Percentiles rank a stretch among this genome's conserved stretches.
Conservation (phyloP, 2,888 invertebrate species). For the Scaptomyza flava region DNA sequence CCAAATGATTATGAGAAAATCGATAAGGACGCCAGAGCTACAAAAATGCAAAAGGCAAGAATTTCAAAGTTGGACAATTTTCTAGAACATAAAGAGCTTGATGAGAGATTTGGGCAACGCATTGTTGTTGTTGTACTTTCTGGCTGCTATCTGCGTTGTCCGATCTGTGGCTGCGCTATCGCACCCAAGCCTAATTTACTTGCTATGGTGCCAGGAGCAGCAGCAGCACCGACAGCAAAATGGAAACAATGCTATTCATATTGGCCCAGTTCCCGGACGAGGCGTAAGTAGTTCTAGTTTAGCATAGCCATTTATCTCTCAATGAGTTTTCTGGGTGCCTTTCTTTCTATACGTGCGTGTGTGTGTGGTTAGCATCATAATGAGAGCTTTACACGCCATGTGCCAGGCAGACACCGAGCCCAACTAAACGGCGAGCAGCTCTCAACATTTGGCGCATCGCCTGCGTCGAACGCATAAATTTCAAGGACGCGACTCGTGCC, state of each 20-base stretch:
- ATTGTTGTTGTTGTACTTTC: slow-evolving; percentile 17
- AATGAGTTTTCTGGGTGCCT: slow-evolving; percentile 11
- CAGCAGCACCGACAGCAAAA: neutral
- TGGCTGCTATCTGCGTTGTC: slow-evolving; percentile 35
- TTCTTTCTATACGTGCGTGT: slow-evolving; percentile 7
- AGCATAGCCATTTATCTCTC: slow-evolving; percentile 62
- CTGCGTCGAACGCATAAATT: slow-evolving; percentile 74
- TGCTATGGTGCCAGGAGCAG: neutral
- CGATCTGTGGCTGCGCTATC: slow-evolving; percentile 51
- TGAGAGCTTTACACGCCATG: slow-evolving; percentile 76
- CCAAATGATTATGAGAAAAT: slow-evolving; percentile 54
- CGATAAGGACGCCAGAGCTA: slow-evolving; percentile 32
- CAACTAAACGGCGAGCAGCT: slow-evolving; percentile 24
- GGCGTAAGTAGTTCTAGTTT: slow-evolving; percentile 53
- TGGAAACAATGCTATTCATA: slow-evolving; percentile 60
- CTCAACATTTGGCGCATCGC: slow-evolving; percentile 63
- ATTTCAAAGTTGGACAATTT: slow-evolving; percentile 24
- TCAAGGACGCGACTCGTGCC: slow-evolving; percentile 60
- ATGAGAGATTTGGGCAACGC: slow-evolving; percentile 24
- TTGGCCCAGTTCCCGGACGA: slow-evolving; percentile 70
- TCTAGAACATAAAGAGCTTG: slow-evolving; percentile 18
- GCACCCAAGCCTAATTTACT: slow-evolving; percentile 24
- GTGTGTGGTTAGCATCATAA: slow-evolving; percentile 58
- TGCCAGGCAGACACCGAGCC: slow-evolving; percentile 35
- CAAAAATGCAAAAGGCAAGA: slow-evolving; percentile 11